Conservation (phyloP, 2,797 vertebrate genomes). For the Phataginus tricuspis region DNA sequence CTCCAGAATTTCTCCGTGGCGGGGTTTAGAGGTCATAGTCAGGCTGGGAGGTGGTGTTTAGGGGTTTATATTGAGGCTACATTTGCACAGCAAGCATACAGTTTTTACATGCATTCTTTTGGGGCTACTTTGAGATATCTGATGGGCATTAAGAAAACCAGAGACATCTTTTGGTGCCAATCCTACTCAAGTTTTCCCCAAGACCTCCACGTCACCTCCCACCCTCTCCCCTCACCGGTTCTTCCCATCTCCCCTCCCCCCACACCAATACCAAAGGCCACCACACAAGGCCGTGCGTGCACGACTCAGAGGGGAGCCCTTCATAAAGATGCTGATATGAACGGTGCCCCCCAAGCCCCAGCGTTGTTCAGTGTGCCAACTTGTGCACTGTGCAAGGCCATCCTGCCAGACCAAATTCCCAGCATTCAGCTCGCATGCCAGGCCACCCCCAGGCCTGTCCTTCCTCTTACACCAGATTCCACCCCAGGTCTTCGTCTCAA, state of each 20-base stretch:
- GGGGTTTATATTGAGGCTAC: neutral
- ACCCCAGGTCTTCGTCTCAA: constrained; percentile 65
- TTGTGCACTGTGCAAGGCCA: neutral
- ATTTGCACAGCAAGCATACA: neutral
- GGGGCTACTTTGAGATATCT: neutral
- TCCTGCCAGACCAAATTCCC: neutral
- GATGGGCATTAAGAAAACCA: neutral
- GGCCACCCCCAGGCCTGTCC: neutral
- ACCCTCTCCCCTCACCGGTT: neutral
- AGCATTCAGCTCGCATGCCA: neutral
- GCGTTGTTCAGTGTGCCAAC: neutral
- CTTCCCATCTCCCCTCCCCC: neutral
- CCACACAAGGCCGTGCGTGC: too few relatives aligned
- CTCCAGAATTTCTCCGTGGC: neutral
- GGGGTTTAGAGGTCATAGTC: neutral
- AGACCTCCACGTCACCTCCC: neutral
- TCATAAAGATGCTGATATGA: neutral
- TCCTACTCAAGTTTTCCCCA: neutral
- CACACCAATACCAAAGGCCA: neutral
- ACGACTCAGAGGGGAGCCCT: neutral
- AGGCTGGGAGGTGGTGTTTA: neutral
- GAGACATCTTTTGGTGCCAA: neutral
- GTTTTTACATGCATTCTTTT: neutral
- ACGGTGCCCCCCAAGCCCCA: too few relatives aligned
- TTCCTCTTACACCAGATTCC: neutral